A percentile compares a stretch with the other conserved stretches of the same genome.
These are phyloP conservation scores for Ypsolopha scabrella DNA, from an alignment of 2,888 invertebrate species.

Conservation along the genomic window DNA sequence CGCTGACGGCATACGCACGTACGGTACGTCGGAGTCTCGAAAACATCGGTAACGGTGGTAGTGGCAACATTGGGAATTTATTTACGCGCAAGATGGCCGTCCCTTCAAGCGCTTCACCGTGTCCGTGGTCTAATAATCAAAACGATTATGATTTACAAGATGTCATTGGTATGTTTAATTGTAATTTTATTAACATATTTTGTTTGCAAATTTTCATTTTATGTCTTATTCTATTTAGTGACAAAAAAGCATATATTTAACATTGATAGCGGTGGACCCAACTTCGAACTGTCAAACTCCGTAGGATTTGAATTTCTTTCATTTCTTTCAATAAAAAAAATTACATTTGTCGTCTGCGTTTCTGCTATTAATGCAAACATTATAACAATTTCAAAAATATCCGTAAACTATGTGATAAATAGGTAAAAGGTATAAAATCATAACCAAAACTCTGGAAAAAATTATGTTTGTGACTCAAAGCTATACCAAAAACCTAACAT, in stretches of 20 bases:
- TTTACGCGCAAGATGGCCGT: conserved; percentile 53
- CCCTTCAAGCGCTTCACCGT: conserved; percentile 35
- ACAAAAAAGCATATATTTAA: conserved; percentile 9
- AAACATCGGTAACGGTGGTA: conserved; percentile 17
- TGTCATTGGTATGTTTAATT: conserved; percentile 83
- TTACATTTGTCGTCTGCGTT: not conserved
- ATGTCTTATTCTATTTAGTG: not conserved
- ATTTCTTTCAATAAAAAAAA: not conserved
- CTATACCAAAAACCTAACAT: not conserved
- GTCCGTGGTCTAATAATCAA: conserved; percentile 89
- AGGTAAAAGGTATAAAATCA: too few species aligned
- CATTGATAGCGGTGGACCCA: conserved; percentile 10
- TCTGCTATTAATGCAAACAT: not conserved
- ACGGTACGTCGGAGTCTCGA: conserved; percentile 34
- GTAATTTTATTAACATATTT: conserved; percentile 10
- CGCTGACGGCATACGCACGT: conserved; percentile 52
- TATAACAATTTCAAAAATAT: too few species aligned
- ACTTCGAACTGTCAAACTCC: conserved; percentile 15
- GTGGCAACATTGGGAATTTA: conserved; percentile 29
- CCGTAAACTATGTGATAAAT: too few species aligned
- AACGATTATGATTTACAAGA: conserved; percentile 94
- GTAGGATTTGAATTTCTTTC: conserved; percentile 6
- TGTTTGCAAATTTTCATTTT: not conserved
- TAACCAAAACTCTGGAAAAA: too few species aligned
- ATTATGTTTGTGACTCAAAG: too few species aligned